Evolutionary conservation across 2,113 vertebrate species (phyloP), one percentile per base, ranked within the genome.

Genomic region (Cottus gobio): DNA sequence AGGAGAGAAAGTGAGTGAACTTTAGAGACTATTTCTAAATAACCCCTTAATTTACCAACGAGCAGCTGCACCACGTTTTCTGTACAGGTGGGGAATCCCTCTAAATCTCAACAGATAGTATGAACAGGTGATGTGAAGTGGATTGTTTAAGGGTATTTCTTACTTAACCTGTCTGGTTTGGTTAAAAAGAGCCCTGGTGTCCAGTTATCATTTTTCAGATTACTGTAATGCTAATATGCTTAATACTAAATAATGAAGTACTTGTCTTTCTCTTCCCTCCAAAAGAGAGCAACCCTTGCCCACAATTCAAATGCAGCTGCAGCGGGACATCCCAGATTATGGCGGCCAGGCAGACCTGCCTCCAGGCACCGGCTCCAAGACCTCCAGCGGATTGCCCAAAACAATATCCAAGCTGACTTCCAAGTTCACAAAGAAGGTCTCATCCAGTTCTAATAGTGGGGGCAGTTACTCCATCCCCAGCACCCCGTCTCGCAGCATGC

Each of bases 331-430:
- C 71, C 95, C 95, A 1, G 97, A 97, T 60, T 98, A 96, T 31
- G 94, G 95, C 62, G 92, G 89, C 78, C 97, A 95, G 30, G 84
- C 79, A 3, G 97, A 98, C 86, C 89, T 97, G 85, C 96, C 97
- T 0, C 87, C 95, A 0, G 97, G 97, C 80, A 96, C 95, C 50
- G 96, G 95, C 90, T 95, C 94, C 87, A 99, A 99, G 91, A 90
- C 96, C 72, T 96, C 97, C 7, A 95, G 97, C 22, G 98, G 98
- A 10, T 89, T 99, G 11, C 98, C 99, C 82, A 99, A 97, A 93
- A 99, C 98, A 0, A 99, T 99, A 92, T 99, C 97, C 65, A 99
- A 98, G 91, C 93, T 99, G 88, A 99, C 98, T 68, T 99, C 98
- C 66, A 96, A 97, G 84, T 97, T 99, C 93, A 99, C 98, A 86